phyloP scores from a whole-genome alignment of 1,140 invertebrate species.

The Liolophura sinensis region DNA sequence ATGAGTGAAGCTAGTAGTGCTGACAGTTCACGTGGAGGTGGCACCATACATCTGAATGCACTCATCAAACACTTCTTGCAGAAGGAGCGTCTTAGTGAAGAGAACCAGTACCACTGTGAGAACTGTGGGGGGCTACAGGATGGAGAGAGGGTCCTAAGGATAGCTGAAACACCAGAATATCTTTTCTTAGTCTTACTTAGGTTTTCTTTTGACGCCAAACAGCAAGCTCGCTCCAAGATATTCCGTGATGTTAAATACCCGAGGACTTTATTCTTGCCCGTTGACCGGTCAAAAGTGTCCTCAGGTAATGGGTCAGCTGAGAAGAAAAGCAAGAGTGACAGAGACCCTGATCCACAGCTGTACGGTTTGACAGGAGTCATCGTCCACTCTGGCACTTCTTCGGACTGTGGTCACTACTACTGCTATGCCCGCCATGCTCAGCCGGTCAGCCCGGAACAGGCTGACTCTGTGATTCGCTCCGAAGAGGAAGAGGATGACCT shows the following conservation, averaged over 20 bases:
- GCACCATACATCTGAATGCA: neutral
- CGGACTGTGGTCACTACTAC: conserved; percentile 86
- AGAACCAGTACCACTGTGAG: conserved; percentile 81
- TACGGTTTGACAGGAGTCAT: conserved; percentile 81
- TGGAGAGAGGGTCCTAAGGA: conserved; percentile 73
- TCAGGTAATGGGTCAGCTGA: conserved; percentile 23
- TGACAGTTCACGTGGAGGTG: neutral
- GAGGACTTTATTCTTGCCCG: conserved; percentile 45
- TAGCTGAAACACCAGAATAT: conserved; percentile 73
- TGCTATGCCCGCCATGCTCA: conserved; percentile 70
- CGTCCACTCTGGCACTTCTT: conserved; percentile 78
- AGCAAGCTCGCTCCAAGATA: conserved; percentile 72
- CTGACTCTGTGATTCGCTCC: conserved; percentile 7
- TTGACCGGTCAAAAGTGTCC: conserved; percentile 18
- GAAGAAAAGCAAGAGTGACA: conserved; percentile 37
- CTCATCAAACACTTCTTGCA: conserved; percentile 76
- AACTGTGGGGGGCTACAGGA: conserved; percentile 75
- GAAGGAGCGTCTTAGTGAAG: conserved; percentile 75
- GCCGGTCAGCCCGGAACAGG: conserved; percentile 20
- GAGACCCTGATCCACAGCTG: conserved; percentile 39
- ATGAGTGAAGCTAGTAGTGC: neutral
- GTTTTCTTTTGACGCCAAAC: conserved; percentile 76
- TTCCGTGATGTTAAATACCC: conserved; percentile 56
- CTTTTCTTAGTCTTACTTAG: conserved; percentile 80
- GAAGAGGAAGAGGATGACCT: conserved; percentile 26